Evolutionary conservation across 2,113 vertebrate species (phyloP).

Genomic region (Ascaphus truei): DNA sequence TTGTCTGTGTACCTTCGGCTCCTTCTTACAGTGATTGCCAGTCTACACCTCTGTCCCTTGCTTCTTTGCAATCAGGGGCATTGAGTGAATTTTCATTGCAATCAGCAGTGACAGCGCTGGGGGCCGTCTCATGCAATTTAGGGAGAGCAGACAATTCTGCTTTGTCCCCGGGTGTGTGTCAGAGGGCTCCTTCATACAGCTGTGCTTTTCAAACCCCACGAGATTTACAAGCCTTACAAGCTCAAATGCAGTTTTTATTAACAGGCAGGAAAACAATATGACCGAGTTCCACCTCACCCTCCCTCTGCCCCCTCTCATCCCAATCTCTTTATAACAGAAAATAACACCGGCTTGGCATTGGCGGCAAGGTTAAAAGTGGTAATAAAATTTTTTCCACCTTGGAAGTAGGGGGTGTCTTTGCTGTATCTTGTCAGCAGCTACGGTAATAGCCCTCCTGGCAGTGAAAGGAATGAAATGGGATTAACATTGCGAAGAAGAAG

Average conservation of each 20-base stretch:
- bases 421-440: no score
- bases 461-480: no score
- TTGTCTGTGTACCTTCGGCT: no score
- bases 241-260: constrained; percentile 9
- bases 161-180: not conserved
- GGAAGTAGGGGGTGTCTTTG: no score
- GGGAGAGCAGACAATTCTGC: not conserved
- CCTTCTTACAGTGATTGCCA: no score
- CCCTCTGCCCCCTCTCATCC: not conserved
- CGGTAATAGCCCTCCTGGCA: no score
- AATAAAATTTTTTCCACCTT: no score
- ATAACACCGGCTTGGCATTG: no score
- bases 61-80: not conserved
- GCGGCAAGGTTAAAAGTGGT: not conserved
- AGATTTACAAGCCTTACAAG: not conserved
- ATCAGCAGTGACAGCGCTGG: not conserved
- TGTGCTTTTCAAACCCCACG: not conserved
- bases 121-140: not conserved
- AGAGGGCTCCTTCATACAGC: not conserved
- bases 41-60: no score
- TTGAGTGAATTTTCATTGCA: not conserved
- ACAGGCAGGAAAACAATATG: not conserved
- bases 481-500: no score
- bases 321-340: not conserved
- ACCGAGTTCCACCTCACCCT: not conserved